Conservation (phyloP, 1,140 invertebrate species). For the Aleiodes sp. region DNA sequence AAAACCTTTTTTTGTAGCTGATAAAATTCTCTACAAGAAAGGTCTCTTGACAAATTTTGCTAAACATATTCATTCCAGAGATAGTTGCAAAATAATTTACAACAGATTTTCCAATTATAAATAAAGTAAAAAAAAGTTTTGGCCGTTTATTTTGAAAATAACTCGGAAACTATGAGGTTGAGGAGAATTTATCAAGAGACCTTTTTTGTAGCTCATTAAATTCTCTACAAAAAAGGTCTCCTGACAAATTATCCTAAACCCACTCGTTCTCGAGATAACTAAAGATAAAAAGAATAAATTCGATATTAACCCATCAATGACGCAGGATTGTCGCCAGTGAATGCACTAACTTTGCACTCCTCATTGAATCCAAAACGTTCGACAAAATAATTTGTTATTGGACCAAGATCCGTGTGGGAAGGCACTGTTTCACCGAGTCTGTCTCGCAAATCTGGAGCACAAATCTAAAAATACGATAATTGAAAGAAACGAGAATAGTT, state of each 20-base stretch:
- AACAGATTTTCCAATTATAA: too few relatives aligned
- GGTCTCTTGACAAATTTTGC: too few relatives aligned
- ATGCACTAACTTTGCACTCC: constrained; percentile 84
- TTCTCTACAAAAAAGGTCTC: background rate
- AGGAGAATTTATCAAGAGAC: too few relatives aligned
- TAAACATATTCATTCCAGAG: too few relatives aligned
- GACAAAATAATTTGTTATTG: constrained; percentile 81
- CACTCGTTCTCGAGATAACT: too few relatives aligned
- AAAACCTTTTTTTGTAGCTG: too few relatives aligned
- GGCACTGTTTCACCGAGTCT: constrained; percentile 80
- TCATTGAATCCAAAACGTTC: constrained; percentile 84
- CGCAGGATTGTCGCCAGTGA: constrained; percentile 94
- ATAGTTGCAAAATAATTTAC: too few relatives aligned
- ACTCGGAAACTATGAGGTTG: too few relatives aligned
- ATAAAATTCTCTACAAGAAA: too few relatives aligned
- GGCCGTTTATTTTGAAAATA: too few relatives aligned
- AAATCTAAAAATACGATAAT: constrained; percentile 62
- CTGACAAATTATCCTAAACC: constrained; percentile 11
- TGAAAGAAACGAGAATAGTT: constrained; percentile 7
- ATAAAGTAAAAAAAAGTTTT: constrained; percentile 19
- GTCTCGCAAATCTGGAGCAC: constrained; percentile 73
- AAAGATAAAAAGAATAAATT: too few relatives aligned
- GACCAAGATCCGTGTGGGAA: constrained; percentile 75
- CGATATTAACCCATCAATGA: constrained; percentile 77
- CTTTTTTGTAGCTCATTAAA: too few relatives aligned